Base-by-base conservation (phyloP, 1,140 invertebrate genomes). In the Melitaea cinxia region DNA sequence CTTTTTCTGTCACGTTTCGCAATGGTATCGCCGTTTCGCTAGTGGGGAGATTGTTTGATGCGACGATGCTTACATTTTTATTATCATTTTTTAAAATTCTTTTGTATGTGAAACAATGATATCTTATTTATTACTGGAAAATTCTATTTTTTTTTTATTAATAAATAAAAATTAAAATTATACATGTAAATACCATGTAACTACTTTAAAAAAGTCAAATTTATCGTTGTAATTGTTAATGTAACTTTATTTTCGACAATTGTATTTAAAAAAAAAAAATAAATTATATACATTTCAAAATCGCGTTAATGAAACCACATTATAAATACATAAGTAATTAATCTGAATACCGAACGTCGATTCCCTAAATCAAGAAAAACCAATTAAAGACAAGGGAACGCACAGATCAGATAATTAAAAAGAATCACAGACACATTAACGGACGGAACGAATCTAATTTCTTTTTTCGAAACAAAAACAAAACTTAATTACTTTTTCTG, bases 401-500 rank as follows among this genome's bases (percentile, higher is more conserved):
- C 45, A 80, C 63, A 65, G 71, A 74, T 72, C 75, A 77, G 67
- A 73, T 80, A 85, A 82, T 81, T 75, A 63, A 81, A 75, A 72
- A 82, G 70, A 75, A 77, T 75, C 78, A 77, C 75, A 75, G 80
- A 77, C 70, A 77, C 74, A 80, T 81, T 78, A 80, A 82, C 75
- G 60, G 60, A 58, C 62, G 65, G 65, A 67, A 68, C 73, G 67
- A 83, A 81, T 81, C 75, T 82, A 80, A 42, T 83, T 82, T 83
- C 78, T 75, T 80, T 82, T 82, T 79, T 78, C 72, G 66, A 75
- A 72, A 75, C 78, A 83, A 84, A 76, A 42, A 37, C n/a, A 77
- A 83, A 73, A 60, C 77, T 85, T 89, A 88, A 89, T 89, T 89
- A 88, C 84, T 80, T 87, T 82, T 84, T 80, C 78, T 80, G 77